Evolutionary conservation across 2,797 vertebrate species (phyloP).

Genomic region (Cichlasoma orientale): DNA sequence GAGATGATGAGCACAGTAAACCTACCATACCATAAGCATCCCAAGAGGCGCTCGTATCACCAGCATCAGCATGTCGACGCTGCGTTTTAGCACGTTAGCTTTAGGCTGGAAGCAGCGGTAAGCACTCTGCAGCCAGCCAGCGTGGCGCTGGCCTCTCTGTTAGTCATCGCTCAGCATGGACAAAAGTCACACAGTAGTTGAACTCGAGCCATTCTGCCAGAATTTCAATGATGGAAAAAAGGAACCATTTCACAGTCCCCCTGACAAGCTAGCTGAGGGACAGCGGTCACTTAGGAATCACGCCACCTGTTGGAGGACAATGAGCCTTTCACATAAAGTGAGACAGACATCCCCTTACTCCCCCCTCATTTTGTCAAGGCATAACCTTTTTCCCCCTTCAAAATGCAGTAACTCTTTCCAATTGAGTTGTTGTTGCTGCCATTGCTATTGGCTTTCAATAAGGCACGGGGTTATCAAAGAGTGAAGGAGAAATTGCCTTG

Average conservation of each 20-base stretch:
- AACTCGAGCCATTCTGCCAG: constrained; percentile 48
- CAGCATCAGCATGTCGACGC: background rate
- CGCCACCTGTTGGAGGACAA: constrained; percentile 79
- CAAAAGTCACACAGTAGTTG: constrained; percentile 36
- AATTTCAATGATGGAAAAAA: constrained; percentile 46
- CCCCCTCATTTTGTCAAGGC: constrained; percentile 75
- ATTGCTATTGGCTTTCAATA: constrained; percentile 83
- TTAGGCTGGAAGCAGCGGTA: background rate
- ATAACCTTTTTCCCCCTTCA: constrained; percentile 75
- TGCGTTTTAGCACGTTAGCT: background rate
- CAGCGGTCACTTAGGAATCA: constrained; percentile 63
- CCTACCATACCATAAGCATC: too few relatives aligned
- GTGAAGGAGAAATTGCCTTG: constrained; percentile 87
- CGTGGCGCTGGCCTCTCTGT: background rate
- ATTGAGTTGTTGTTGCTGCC: constrained; percentile 85
- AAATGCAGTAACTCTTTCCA: constrained; percentile 83
- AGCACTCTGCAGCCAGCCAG: background rate
- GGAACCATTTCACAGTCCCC: constrained; percentile 26
- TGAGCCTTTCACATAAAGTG: constrained; percentile 67
- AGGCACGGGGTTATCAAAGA: constrained; percentile 84
- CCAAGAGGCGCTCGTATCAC: too few relatives aligned
- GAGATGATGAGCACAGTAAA: background rate
- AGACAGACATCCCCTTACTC: constrained; percentile 73
- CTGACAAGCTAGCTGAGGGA: constrained; percentile 39
- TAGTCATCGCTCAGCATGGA: constrained; percentile 30